These are phyloP conservation scores for Dromiciops gliroides DNA, from an alignment of 2,113 vertebrate genomes.

Conservation along the genomic window DNA sequence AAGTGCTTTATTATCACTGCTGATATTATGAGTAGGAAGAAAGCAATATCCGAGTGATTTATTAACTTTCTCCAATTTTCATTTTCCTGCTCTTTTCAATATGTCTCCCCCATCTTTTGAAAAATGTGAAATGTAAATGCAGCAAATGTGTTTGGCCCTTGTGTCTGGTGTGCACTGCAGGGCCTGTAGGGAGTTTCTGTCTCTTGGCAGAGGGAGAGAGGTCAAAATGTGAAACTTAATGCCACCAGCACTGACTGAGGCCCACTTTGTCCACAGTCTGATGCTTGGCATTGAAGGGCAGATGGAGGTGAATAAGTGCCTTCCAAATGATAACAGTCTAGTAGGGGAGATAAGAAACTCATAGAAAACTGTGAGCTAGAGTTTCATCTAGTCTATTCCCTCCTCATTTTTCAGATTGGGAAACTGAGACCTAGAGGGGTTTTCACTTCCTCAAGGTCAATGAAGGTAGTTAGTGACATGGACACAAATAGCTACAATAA, in stretches of 20 bases:
- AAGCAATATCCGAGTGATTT: background rate
- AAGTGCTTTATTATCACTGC: background rate
- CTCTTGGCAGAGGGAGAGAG: background rate
- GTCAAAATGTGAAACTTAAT: background rate
- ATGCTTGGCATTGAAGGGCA: background rate
- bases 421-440: background rate
- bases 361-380: background rate
- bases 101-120: background rate
- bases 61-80: conserved; percentile 1
- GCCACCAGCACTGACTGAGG: background rate
- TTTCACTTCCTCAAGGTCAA: background rate
- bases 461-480: background rate
- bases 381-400: background rate
- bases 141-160: background rate
- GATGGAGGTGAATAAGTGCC: background rate
- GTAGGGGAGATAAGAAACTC: background rate
- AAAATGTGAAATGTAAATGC: background rate
- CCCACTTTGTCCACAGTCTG: background rate
- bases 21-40: background rate
- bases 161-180: background rate
- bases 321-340: background rate
- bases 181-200: background rate
- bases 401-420: background rate
- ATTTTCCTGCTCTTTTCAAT: background rate
- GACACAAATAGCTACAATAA: background rate